Evolutionary conservation across 2,797 vertebrate genomes (phyloP), one percentile per base, ranked within the genome.

Genomic region (Trachops cirrhosus): DNA sequence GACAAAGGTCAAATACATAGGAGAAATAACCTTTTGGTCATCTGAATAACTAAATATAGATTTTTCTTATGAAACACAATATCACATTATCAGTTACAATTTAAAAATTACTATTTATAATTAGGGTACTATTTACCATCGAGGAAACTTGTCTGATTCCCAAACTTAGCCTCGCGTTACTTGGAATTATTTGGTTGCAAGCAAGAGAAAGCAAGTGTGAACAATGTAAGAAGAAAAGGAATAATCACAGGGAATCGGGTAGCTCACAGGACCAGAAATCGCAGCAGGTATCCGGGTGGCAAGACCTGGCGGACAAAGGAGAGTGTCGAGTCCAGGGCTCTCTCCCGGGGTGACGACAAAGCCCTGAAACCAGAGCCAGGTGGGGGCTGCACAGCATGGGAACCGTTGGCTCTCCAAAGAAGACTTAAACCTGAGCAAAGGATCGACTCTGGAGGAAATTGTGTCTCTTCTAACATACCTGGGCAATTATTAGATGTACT

Each of bases 381-480:
- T 29, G 21, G 16, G 37, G 9, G 24, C n/a, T 22, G 2, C 19
- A 24, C 78, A 9, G n/a, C 52, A 16, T 3, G 12, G 0, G n/a
- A 44, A 19, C 3, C 32, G 1, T 0, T 82, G 44, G 19, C 3
- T 21, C 93, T 93, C 18, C 29, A 41, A 91, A 46, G 39, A 94
- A 84, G 93, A 54, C 5, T 29, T 71, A 71, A 94, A 85, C 22
- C 37, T 84, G 34, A 57, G 21, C 34, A 62, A 92, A 89, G 48
- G 29, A 94, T 80, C 93, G 94, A 91, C n/a, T 91, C 70, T 89
- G 12, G 24, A 73, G 95, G 59, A 80, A 96, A 94, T 68, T 59
- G 44, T 15, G 7, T 79, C 50, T 95, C 59, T 87, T 84, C 19
- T 93, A 87, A 96, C 39, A 29, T n/a, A 68, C 24, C 85, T 73